A percentile compares a stretch with the other conserved stretches of the same genome.
These are phyloP conservation scores for Protomyctophum bolini DNA, from an alignment of 2,113 vertebrate species.

Conservation along the genomic window DNA sequence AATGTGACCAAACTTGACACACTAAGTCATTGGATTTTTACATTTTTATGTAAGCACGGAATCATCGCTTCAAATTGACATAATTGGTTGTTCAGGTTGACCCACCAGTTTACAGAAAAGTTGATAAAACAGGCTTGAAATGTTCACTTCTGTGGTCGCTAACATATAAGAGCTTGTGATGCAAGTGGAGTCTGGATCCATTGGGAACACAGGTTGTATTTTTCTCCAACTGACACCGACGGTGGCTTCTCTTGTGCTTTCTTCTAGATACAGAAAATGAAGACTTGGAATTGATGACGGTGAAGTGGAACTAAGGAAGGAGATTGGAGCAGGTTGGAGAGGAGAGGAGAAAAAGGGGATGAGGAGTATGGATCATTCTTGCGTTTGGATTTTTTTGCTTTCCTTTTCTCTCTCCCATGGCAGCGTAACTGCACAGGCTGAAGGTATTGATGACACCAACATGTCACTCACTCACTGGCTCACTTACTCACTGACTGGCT, in stretches of 20 bases:
- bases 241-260: constrained; percentile 31
- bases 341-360: constrained; percentile 44
- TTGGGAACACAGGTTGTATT: too few relatives aligned
- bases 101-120: too few relatives aligned
- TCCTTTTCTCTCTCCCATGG: constrained; percentile 64
- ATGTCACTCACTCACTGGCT: background rate
- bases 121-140: too few relatives aligned
- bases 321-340: constrained; percentile 55
- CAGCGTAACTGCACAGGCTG: constrained; percentile 67
- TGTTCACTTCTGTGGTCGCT: too few relatives aligned
- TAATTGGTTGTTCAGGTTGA: too few relatives aligned
- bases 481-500: background rate
- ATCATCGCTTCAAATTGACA: too few relatives aligned
- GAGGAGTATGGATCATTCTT: constrained; percentile 68
- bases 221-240: too few relatives aligned
- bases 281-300: constrained; percentile 60
- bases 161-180: too few relatives aligned
- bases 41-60: too few relatives aligned
- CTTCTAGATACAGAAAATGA: constrained; percentile 65
- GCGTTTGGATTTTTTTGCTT: constrained; percentile 70
- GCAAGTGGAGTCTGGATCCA: too few relatives aligned
- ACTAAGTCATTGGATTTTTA: too few relatives aligned
- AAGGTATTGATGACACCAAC: constrained; percentile 62
- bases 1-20: too few relatives aligned
- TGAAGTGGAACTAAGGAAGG: constrained; percentile 45